Base-by-base conservation (phyloP, 2,113 vertebrate species). In the Hyaena hyaena region DNA sequence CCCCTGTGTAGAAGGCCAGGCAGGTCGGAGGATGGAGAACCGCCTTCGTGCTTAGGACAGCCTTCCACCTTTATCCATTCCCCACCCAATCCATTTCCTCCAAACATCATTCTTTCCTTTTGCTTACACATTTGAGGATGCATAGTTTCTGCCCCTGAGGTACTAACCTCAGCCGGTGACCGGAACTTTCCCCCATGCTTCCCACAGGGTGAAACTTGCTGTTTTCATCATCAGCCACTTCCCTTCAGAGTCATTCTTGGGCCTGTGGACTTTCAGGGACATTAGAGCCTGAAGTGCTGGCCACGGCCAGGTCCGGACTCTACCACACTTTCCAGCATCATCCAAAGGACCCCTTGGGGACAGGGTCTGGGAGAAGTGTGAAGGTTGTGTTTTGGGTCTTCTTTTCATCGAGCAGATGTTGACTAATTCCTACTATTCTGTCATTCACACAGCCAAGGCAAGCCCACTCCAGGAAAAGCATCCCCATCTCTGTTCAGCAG, bases 281-380 rank as follows among this genome's bases (percentile, higher is more conserved):
- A 17, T 31, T 50, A 48, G 53, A 92, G 45, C 33, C 39, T 5
- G 9, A 5, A 48, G 39, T 58, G 3, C 91, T 31, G 24, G 24
- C 90, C 85, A 66, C 48, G 83, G 88, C 23, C 58, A 61, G 83
- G 16, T 53, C 33, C 28, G 15, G 80, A 31, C 68, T 74, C 71
- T 16, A 28, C 33, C 24, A 4, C 26, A 33, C 21, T 84, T n/a
- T 23, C 4, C 39, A 35, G 58, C n/a, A 55, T 50, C 48, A 53
- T 11, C 77, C 28, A 9, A 9, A 93, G 35, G 26, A n/a, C 8
- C 8, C 82, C 35, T 61, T 24, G 68, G 76, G 26, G 55, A 24
- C 1, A 10, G 81, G 1, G 0, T 8, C 35, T 5, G 35, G 10
- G 50, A 74, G 55, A 23, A 3, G 9, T 28, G 11, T 33, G 15